A percentile compares a stretch with the other conserved stretches of the same genome.
These are phyloP conservation scores for Platyscapa corneri DNA, from an alignment of 1,140 invertebrate species.

Conservation along the genomic window DNA sequence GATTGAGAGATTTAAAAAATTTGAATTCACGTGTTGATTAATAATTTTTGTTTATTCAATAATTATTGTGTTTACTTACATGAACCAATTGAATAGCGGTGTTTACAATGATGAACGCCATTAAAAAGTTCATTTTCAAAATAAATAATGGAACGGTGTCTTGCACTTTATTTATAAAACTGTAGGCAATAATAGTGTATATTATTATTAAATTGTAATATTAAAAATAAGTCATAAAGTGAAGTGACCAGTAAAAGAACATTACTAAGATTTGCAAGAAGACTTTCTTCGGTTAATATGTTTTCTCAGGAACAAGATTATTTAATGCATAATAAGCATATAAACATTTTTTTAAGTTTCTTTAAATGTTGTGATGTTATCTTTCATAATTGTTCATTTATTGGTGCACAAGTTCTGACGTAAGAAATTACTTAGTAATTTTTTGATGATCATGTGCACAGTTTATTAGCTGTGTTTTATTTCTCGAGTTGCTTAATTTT, in stretches of 20 bases:
- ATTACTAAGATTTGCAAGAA: no score
- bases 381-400: neutral
- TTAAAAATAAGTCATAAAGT: no score
- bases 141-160: slow-evolving; percentile 51
- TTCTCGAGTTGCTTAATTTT: slow-evolving; percentile 38
- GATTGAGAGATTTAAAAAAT: no score
- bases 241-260: no score
- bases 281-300: no score
- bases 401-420: neutral
- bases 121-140: slow-evolving; percentile 58
- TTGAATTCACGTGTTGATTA: neutral
- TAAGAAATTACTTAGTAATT: slow-evolving; percentile 55
- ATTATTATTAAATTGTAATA: neutral
- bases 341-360: no score
- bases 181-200: slow-evolving; percentile 48
- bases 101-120: slow-evolving; percentile 57
- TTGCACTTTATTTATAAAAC: slow-evolving; percentile 56
- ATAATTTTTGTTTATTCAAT: neutral
- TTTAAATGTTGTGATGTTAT: no score
- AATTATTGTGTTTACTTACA: slow-evolving; percentile 50
- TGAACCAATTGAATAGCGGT: slow-evolving; percentile 60
- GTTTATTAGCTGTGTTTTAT: slow-evolving; percentile 27
- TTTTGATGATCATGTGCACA: slow-evolving; percentile 56
- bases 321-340: no score
- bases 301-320: no score